These are phyloP conservation scores for Pachliopta kotzebuea DNA, from an alignment of 2,888 invertebrate genomes.

Conservation along the genomic window DNA sequence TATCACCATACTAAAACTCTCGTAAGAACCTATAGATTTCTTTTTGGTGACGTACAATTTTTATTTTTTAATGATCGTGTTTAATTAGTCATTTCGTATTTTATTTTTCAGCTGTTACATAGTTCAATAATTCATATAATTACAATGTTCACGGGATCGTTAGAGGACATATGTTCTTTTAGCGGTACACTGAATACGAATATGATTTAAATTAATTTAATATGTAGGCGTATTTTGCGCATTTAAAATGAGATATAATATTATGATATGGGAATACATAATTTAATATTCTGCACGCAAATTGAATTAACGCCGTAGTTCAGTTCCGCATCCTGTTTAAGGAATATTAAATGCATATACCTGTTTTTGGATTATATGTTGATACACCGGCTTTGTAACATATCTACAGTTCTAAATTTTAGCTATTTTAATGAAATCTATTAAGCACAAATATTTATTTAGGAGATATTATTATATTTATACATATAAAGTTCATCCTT, in stretches of 20 bases:
- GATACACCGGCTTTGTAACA: background rate
- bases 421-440: background rate
- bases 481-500: too few species aligned
- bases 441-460: too few species aligned
- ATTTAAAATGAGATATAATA: background rate
- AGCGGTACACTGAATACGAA: background rate
- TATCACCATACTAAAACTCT: too few species aligned
- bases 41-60: background rate
- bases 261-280: background rate
- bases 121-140: background rate
- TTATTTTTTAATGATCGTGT: background rate
- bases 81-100: too few species aligned
- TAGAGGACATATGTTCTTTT: background rate
- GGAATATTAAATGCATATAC: background rate
- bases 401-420: background rate
- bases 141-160: background rate
- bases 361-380: background rate
- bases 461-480: too few species aligned
- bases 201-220: background rate
- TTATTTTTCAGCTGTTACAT: too few species aligned
- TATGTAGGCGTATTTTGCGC: too few species aligned
- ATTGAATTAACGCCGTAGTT: slow-evolving; percentile 20
- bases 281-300: slow-evolving; percentile 20
- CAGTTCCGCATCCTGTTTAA: slow-evolving; percentile 1
- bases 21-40: background rate